Conservation (phyloP, 1,140 invertebrate genomes). For the Adelges cooleyi region DNA sequence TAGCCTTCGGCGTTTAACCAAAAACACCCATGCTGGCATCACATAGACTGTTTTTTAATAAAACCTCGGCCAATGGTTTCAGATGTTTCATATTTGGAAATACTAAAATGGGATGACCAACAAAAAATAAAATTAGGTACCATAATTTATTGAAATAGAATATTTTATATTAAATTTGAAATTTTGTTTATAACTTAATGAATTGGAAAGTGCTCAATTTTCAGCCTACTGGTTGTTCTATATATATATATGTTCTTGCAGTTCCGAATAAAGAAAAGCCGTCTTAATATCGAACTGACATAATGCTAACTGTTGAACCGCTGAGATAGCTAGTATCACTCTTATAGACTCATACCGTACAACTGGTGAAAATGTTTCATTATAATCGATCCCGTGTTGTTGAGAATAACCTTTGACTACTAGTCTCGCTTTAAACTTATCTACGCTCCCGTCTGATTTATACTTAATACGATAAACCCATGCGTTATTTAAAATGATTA, state of each 20-base stretch:
- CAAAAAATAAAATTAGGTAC: no score
- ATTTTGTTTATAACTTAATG: no score
- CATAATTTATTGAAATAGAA: no score
- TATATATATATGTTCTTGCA: slow-evolving; percentile 38
- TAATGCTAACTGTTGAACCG: not conserved
- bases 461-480: not conserved
- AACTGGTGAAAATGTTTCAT: slow-evolving; percentile 37
- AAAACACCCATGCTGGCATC: no score
- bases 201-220: no score
- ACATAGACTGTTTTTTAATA: no score
- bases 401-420: slow-evolving; percentile 31
- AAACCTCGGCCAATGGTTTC: no score
- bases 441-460: not conserved
- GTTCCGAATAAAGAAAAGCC: slow-evolving; percentile 33
- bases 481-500: not conserved
- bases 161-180: no score
- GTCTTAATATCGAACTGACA: slow-evolving; percentile 8
- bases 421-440: slow-evolving; percentile 31
- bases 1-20: no score
- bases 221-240: slow-evolving; percentile 38
- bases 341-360: slow-evolving; percentile 36
- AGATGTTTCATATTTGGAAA: no score
- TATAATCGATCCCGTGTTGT: slow-evolving; percentile 36
- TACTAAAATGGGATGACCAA: no score
- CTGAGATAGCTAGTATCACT: slow-evolving; percentile 35